Evolutionary conservation across 2,888 invertebrate genomes (phyloP).

Genomic region (Gari tellinella): DNA sequence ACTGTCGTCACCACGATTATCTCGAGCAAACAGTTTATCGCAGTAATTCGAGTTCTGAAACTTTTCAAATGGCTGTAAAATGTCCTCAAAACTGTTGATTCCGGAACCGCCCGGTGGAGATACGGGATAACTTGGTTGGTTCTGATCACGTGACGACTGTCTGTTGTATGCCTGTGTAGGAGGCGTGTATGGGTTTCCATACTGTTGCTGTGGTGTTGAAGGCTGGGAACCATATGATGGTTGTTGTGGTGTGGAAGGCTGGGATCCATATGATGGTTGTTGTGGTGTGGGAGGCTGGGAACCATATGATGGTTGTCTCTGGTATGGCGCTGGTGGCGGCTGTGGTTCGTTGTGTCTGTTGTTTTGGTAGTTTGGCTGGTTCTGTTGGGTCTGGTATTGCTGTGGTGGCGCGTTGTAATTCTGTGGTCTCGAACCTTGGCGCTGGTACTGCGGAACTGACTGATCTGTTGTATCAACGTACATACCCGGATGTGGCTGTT

Average conservation of each 20-base stretch:
- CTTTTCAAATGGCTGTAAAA: slow-evolving; percentile 70
- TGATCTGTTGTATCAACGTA: slow-evolving; percentile 41
- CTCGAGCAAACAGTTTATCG: slow-evolving; percentile 63
- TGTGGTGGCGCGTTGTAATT: slow-evolving; percentile 9
- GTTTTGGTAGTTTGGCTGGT: slow-evolving; percentile 11
- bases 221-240: slow-evolving; percentile 38
- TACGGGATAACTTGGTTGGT: slow-evolving; percentile 27
- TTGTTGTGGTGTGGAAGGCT: neutral
- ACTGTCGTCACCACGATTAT: slow-evolving; percentile 61
- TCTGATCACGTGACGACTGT: slow-evolving; percentile 49
- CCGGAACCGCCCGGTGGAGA: slow-evolving; percentile 46
- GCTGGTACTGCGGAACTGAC: slow-evolving; percentile 32
- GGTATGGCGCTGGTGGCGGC: slow-evolving; percentile 6
- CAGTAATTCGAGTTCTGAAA: slow-evolving; percentile 69
- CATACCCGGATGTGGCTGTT: slow-evolving; percentile 29
- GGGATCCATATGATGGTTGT: slow-evolving; percentile 5
- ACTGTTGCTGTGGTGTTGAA: slow-evolving; percentile 38
- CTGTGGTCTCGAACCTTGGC: slow-evolving; percentile 51
- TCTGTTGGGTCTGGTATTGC: slow-evolving; percentile 14
- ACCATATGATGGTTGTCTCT: slow-evolving; percentile 4
- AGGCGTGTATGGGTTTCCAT: slow-evolving; percentile 39
- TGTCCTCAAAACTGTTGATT: slow-evolving; percentile 69
- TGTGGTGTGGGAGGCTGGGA: slow-evolving; percentile 17
- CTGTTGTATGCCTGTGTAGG: slow-evolving; percentile 26
- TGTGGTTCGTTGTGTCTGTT: slow-evolving; percentile 20